Evolutionary conservation across 37 sponge, comb jelly and placozoan genomes (phyloP).

Genomic region (Chondrilla cf. caribensis): DNA sequence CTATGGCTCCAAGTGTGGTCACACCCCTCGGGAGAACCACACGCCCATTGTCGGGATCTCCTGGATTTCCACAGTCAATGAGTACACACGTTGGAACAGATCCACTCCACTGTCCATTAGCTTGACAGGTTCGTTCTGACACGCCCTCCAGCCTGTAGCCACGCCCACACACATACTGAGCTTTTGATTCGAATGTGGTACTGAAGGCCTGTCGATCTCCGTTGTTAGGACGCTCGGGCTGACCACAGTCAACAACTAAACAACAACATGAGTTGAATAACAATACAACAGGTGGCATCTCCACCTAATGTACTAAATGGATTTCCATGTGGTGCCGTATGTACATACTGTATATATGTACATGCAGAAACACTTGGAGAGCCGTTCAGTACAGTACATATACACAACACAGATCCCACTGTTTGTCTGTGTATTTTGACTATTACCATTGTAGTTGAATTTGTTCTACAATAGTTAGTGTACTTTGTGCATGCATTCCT

Average conservation of each 20-base stretch:
- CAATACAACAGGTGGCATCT: too few relatives aligned
- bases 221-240: slow-evolving; percentile 1
- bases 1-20: slow-evolving; percentile 41
- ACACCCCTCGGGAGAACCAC: slow-evolving; percentile 7
- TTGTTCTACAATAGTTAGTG: too few relatives aligned
- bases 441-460: too few relatives aligned
- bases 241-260: slow-evolving; percentile 41
- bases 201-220: neutral
- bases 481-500: too few relatives aligned
- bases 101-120: slow-evolving; percentile 49
- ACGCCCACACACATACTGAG: slow-evolving; percentile 9
- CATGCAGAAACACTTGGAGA: neutral
- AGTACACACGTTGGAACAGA: slow-evolving; percentile 33
- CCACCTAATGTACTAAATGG: too few relatives aligned
- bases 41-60: slow-evolving; percentile 32
- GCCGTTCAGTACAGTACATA: too few relatives aligned
- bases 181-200: slow-evolving; percentile 9
- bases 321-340: neutral
- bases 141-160: slow-evolving; percentile 25
- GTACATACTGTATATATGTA: neutral
- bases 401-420: too few relatives aligned
- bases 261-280: neutral
- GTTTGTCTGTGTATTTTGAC: neutral
- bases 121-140: slow-evolving; percentile 14
- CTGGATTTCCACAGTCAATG: slow-evolving; percentile 56